Conservation (phyloP, 2,888 invertebrate genomes). For the Limnephilus marmoratus region DNA sequence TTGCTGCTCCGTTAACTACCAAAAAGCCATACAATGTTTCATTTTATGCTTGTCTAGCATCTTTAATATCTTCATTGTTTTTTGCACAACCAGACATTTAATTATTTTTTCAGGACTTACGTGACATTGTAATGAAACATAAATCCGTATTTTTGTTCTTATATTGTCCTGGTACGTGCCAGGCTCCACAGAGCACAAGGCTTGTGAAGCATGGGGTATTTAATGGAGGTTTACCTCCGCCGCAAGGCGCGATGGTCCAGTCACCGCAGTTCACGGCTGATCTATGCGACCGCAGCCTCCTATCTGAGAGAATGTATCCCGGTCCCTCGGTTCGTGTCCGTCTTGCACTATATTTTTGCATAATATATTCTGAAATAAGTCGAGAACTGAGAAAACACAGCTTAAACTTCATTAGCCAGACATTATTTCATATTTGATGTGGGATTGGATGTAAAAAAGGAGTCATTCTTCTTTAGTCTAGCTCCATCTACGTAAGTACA, state of each 20-base stretch:
- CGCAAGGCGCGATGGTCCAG: background rate
- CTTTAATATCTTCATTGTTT: background rate
- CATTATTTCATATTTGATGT: background rate
- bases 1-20: background rate
- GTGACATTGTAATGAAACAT: background rate
- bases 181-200: background rate
- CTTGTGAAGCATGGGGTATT: background rate
- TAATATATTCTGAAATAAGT: background rate
- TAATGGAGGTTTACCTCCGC: background rate
- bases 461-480: background rate
- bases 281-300: background rate
- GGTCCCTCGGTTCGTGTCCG: background rate
- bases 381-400: background rate
- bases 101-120: background rate
- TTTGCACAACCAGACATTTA: background rate
- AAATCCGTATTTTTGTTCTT: background rate
- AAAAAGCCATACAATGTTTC: background rate
- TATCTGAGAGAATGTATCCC: background rate
- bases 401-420: background rate
- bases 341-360: background rate
- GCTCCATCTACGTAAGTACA: background rate
- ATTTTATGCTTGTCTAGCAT: background rate
- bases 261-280: constrained; percentile 2
- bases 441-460: background rate
- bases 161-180: background rate